Evolutionary conservation across 2,113 vertebrate species (phyloP).

Genomic region (Ursus arctos): DNA sequence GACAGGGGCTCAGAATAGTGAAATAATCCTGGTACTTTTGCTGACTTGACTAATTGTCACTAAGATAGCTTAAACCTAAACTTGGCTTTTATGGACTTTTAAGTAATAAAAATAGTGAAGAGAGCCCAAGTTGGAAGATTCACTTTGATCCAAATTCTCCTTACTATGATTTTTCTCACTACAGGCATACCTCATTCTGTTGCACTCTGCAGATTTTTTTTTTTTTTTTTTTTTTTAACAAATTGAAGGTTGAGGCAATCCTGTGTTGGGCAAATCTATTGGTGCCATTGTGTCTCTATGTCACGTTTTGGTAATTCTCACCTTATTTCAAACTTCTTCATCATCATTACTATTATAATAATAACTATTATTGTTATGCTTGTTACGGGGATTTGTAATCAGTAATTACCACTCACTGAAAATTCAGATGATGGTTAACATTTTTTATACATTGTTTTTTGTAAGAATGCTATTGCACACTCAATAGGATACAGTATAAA

Average conservation of each 20-base stretch:
- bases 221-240: neutral
- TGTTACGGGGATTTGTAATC: neutral
- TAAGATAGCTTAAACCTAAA: neutral
- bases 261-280: neutral
- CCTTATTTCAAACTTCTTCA: neutral
- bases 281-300: neutral
- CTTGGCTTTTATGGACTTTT: slow-evolving; percentile 2
- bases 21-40: neutral
- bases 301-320: neutral
- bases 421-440: neutral
- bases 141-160: slow-evolving; percentile 1
- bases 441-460: neutral
- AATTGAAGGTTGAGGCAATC: neutral
- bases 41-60: neutral
- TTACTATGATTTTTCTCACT: neutral
- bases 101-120: slow-evolving; percentile 49
- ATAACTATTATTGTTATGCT: neutral
- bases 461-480: neutral
- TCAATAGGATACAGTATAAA: neutral
- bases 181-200: neutral
- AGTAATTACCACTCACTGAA: neutral
- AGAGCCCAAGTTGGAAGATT: neutral
- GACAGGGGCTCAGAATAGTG: neutral
- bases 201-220: neutral
- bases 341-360: neutral